Evolutionary conservation across 2,797 vertebrate species (phyloP).

Genomic region (Gambusia yucatana): DNA sequence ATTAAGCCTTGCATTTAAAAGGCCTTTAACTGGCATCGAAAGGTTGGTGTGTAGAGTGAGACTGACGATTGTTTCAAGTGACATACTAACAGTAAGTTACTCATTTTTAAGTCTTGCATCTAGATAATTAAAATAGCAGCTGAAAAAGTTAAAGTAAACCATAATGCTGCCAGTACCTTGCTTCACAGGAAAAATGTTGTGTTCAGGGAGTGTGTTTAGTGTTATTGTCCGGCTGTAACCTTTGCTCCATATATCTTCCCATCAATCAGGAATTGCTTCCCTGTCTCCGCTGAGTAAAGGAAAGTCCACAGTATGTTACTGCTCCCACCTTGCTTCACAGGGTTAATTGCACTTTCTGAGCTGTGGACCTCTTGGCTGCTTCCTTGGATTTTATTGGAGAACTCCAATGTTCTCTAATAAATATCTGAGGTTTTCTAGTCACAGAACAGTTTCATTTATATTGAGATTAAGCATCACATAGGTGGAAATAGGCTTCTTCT

Average conservation of each 20-base stretch:
- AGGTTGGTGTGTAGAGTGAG: background rate
- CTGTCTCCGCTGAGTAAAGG: background rate
- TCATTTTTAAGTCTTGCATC: background rate
- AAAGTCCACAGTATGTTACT: background rate
- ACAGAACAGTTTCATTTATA: background rate
- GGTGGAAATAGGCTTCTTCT: background rate
- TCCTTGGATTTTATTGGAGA: background rate
- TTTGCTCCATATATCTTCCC: background rate
- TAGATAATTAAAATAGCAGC: background rate
- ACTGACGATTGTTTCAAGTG: background rate
- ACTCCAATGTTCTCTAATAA: background rate
- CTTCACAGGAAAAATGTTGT: background rate
- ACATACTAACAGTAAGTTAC: background rate
- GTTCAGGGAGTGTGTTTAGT: background rate
- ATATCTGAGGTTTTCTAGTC: background rate
- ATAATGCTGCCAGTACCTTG: background rate
- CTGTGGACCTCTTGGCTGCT: too few species aligned
- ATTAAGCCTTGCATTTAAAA: background rate
- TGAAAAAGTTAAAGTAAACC: background rate
- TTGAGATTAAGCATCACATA: background rate
- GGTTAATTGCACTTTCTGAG: background rate
- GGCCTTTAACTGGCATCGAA: background rate
- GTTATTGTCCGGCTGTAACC: background rate
- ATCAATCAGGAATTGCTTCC: background rate
- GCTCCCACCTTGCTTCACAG: background rate